phyloP scores from a whole-genome alignment of 2,888 invertebrate species.

The Drosophila histrio region DNA sequence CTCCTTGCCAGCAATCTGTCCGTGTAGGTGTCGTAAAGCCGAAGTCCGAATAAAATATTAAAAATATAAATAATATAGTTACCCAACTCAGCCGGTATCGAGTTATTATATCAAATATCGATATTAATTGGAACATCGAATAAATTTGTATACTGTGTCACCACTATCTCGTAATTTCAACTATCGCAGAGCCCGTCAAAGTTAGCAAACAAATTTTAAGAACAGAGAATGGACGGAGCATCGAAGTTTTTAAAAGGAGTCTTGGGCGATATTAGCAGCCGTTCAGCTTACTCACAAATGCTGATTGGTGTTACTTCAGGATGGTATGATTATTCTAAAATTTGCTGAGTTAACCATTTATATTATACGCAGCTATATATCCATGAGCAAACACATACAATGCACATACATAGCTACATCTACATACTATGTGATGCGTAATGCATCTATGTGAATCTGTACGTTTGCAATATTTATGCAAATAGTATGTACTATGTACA shows the following conservation, averaged over 20 bases:
- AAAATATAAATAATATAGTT: no score
- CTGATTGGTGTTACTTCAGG: conserved; percentile 94
- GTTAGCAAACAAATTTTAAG: conserved; percentile 13
- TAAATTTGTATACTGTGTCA: background rate
- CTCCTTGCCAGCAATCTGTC: no score
- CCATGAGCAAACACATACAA: background rate
- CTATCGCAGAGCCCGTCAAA: conserved; percentile 5
- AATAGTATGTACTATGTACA: background rate
- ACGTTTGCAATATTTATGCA: background rate
- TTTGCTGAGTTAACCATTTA: conserved; percentile 4
- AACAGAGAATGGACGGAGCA: conserved; percentile 86
- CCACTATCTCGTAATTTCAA: background rate
- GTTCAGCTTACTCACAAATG: conserved; percentile 94
- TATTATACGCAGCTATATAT: background rate
- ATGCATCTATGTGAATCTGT: conserved; percentile 1
- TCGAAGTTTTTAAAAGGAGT: conserved; percentile 87
- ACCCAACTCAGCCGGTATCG: no score
- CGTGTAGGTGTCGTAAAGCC: no score
- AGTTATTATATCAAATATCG: no score
- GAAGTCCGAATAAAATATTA: no score
- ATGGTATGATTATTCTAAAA: conserved; percentile 87
- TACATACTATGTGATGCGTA: conserved; percentile 5
- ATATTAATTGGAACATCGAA: background rate
- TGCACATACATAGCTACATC: background rate
- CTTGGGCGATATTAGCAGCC: conserved; percentile 92